Conservation (phyloP, 2,113 vertebrate genomes). For the Zapus hudsonius region DNA sequence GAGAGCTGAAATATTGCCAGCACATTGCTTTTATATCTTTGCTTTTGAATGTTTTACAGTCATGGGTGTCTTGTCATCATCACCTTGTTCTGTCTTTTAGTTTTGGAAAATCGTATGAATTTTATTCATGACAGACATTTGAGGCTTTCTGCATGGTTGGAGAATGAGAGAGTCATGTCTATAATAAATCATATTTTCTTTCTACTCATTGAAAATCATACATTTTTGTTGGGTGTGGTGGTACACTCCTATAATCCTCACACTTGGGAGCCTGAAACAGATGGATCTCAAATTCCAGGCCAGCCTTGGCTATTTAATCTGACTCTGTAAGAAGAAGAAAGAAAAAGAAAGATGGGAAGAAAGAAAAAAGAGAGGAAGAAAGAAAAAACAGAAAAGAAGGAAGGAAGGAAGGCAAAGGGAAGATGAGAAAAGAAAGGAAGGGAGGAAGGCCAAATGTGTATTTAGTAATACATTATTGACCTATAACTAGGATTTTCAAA, state of each 20-base stretch:
- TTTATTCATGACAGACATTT: not conserved
- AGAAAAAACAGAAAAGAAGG: not conserved
- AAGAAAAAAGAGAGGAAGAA: not conserved
- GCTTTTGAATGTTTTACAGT: constrained; percentile 1
- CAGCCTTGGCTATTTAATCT: too few species aligned
- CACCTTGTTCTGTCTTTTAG: not conserved
- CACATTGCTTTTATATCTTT: not conserved
- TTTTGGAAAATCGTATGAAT: not conserved
- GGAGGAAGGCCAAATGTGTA: not conserved
- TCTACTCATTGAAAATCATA: constrained; percentile 16
- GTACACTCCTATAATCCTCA: too few species aligned
- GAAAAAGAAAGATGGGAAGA: not conserved
- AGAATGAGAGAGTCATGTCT: not conserved
- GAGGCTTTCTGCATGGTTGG: not conserved
- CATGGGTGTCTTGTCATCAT: not conserved
- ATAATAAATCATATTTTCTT: constrained; percentile 35
- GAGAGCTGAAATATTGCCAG: not conserved
- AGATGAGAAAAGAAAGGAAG: not conserved
- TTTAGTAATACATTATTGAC: not conserved
- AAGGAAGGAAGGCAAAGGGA: not conserved
- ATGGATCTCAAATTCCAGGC: not conserved
- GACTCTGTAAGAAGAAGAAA: not conserved
- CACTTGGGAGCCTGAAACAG: not conserved
- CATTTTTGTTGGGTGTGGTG: not conserved
- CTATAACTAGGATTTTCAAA: not conserved